phyloP scores from a whole-genome alignment of 2,797 vertebrate genomes.

The Knipowitschia caucasica region DNA sequence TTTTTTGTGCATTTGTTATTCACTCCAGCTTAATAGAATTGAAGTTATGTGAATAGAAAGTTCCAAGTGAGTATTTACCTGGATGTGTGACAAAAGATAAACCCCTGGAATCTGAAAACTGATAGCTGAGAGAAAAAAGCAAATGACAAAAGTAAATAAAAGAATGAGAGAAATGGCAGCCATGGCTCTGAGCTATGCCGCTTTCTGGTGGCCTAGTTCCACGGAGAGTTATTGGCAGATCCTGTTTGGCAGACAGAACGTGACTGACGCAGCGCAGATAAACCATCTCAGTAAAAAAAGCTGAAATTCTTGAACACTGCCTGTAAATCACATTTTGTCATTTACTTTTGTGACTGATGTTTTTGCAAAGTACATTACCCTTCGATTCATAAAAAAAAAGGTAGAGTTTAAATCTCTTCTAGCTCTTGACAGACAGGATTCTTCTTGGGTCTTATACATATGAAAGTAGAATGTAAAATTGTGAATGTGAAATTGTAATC shows the following conservation, averaged over 20 bases:
- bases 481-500: constrained; percentile 2
- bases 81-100: neutral
- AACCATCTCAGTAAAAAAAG: constrained; percentile 22
- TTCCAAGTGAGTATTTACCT: neutral
- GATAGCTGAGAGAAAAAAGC: constrained; percentile 5
- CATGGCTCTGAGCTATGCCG: constrained; percentile 20
- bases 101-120: constrained; percentile 15
- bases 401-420: neutral
- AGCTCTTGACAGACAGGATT: constrained; percentile 36
- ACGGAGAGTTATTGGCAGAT: constrained; percentile 41
- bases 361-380: neutral
- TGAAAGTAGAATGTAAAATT: neutral
- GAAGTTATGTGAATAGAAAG: neutral
- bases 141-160: constrained; percentile 19
- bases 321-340: constrained; percentile 7
- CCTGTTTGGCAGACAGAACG: constrained; percentile 38
- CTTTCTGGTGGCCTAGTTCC: constrained; percentile 31
- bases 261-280: constrained; percentile 46
- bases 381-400: neutral
- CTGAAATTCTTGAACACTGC: constrained; percentile 19
- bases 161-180: constrained; percentile 10
- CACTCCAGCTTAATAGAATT: constrained; percentile 2
- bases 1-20: constrained; percentile 7
- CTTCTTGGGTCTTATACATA: constrained; percentile 39
- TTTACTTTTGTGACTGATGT: neutral